Conservation (phyloP, 2,888 invertebrate genomes). For the Leucania comma region DNA sequence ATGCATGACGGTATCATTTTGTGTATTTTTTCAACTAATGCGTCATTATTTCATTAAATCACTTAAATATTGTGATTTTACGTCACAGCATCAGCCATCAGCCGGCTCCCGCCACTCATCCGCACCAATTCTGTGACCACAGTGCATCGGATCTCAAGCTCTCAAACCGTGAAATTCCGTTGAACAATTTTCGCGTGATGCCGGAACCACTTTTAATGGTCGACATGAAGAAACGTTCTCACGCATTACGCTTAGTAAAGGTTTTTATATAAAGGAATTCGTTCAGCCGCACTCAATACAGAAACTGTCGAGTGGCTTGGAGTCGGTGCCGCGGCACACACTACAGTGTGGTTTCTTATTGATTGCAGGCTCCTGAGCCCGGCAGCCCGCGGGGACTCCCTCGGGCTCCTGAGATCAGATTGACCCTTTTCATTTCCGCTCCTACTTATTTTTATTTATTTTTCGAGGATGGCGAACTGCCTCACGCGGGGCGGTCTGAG, state of each 20-base stretch:
- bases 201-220: constrained; percentile 33
- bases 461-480: constrained; percentile 70
- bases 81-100: background rate
- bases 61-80: background rate
- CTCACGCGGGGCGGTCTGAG: constrained; percentile 17
- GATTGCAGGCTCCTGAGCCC: constrained; percentile 33
- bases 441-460: constrained; percentile 75
- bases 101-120: background rate
- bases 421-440: constrained; percentile 79
- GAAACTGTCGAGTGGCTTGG: constrained; percentile 28
- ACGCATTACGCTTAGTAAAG: constrained; percentile 39
- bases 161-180: constrained; percentile 38
- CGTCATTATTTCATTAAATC: background rate
- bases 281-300: constrained; percentile 29
- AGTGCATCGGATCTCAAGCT: constrained; percentile 23
- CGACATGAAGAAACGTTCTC: constrained; percentile 47
- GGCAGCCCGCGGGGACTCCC: constrained; percentile 59
- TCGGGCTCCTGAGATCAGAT: constrained; percentile 68
- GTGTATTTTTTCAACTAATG: background rate
- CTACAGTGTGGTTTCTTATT: constrained; percentile 18
- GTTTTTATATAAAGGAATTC: constrained; percentile 41
- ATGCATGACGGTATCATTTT: background rate
- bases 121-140: too few relatives aligned
- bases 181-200: constrained; percentile 42
- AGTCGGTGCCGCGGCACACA: background rate